phyloP scores from a whole-genome alignment of 2,113 vertebrate species.

The Caloenas nicobarica region DNA sequence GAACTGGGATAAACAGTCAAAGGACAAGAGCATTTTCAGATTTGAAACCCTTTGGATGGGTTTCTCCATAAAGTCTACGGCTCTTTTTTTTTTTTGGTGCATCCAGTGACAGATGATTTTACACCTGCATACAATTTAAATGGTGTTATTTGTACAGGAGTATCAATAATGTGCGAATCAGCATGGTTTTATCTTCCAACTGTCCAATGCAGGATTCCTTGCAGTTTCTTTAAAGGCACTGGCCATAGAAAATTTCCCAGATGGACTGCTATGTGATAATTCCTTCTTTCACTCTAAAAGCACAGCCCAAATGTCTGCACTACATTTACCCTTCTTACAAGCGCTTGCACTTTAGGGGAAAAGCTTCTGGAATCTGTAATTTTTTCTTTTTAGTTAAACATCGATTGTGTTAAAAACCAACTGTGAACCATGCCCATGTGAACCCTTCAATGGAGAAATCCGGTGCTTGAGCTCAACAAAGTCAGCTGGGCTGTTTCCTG shows the following conservation, averaged over 20 bases:
- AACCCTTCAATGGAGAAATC: neutral
- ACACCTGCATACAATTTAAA: neutral
- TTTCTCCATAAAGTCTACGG: neutral
- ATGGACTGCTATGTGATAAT: neutral
- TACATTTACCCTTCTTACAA: neutral
- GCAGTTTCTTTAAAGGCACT: neutral
- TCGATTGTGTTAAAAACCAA: neutral
- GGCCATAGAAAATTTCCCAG: neutral
- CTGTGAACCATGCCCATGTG: neutral
- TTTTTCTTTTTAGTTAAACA: neutral
- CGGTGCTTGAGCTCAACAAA: neutral
- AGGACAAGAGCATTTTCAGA: neutral
- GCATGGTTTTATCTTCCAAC: neutral
- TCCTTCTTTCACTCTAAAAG: neutral
- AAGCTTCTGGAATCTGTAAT: neutral
- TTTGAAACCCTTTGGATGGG: neutral
- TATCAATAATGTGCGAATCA: neutral
- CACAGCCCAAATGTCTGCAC: neutral
- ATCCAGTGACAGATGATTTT: neutral
- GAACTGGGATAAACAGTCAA: neutral
- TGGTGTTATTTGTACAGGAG: neutral
- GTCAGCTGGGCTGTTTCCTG: neutral
- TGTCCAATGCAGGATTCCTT: neutral
- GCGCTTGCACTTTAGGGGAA: neutral
- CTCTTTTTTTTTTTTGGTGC: neutral